Percentiles rank a stretch among this genome's conserved stretches.
phyloP scores from a whole-genome alignment of 2,888 invertebrate species.

The Brenthis daphne region DNA sequence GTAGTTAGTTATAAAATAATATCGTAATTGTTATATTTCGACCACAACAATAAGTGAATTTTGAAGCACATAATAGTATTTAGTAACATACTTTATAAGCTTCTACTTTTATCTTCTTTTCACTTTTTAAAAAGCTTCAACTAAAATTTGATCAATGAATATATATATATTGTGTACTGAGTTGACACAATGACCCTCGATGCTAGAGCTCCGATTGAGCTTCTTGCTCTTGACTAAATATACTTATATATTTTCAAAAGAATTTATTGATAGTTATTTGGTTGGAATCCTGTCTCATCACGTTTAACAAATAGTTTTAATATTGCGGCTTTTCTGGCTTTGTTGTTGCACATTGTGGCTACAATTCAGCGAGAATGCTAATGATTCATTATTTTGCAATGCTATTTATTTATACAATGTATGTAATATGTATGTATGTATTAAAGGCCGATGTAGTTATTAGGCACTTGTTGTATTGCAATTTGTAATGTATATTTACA shows the following conservation, averaged over 20 bases:
- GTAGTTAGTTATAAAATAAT: too few relatives aligned
- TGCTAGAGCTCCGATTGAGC: too few relatives aligned
- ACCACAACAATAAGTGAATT: too few relatives aligned
- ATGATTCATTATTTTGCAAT: conserved; percentile 19
- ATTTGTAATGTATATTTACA: conserved; percentile 1
- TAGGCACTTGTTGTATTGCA: not conserved
- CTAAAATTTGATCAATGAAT: too few relatives aligned
- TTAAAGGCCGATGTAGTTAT: conserved; percentile 8
- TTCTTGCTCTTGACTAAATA: not conserved
- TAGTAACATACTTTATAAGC: too few relatives aligned
- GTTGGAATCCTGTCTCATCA: not conserved
- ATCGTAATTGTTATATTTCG: too few relatives aligned
- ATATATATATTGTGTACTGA: too few relatives aligned
- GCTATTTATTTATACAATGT: conserved; percentile 8
- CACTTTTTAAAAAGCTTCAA: too few relatives aligned
- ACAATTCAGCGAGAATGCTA: conserved; percentile 12
- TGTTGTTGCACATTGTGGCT: conserved; percentile 7
- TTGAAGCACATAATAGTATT: too few relatives aligned
- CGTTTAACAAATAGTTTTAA: not conserved
- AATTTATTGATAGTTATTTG: conserved; percentile 6
- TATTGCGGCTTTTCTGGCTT: not conserved
- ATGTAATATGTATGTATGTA: not conserved
- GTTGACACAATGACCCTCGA: too few relatives aligned
- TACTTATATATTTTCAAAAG: not conserved
- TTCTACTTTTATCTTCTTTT: too few relatives aligned